A percentile compares a stretch with the other conserved stretches of the same genome.
These are phyloP conservation scores for Neoniphon sammara DNA, from an alignment of 2,797 vertebrate species.

Conservation along the genomic window DNA sequence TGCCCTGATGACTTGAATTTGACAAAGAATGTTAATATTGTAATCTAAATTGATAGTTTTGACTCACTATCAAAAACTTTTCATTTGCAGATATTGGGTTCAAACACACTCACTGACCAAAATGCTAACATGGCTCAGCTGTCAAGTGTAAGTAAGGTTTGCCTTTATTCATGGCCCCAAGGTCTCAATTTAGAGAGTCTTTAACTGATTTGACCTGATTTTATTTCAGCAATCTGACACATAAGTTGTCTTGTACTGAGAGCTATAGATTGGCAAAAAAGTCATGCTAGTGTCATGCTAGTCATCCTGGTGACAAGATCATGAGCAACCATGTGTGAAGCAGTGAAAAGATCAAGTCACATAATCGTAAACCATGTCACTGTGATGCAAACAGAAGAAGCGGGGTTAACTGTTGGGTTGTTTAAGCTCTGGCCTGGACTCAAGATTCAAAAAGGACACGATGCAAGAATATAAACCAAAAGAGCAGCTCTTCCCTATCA, in stretches of 20 bases:
- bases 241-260: no score
- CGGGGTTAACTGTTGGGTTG: not conserved
- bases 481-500: constrained; percentile 15
- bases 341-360: not conserved
- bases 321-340: no score
- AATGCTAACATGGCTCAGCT: not conserved
- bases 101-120: no score
- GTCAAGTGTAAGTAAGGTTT: not conserved
- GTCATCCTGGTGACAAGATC: not conserved
- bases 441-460: constrained; percentile 37
- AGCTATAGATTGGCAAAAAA: not conserved
- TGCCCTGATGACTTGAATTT: no score
- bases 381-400: constrained; percentile 8
- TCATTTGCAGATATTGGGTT: no score
- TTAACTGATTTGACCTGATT: no score
- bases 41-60: no score
- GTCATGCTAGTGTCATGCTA: not conserved
- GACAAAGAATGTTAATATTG: no score
- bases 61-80: no score
- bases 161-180: not conserved
- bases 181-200: not conserved
- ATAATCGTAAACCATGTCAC: constrained; percentile 14
- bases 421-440: constrained; percentile 25
- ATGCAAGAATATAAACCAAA: constrained; percentile 15
- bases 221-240: no score